Evolutionary conservation across 2,113 vertebrate species (phyloP), one percentile per base, ranked within the genome.

Genomic region (Clarias batrachus): DNA sequence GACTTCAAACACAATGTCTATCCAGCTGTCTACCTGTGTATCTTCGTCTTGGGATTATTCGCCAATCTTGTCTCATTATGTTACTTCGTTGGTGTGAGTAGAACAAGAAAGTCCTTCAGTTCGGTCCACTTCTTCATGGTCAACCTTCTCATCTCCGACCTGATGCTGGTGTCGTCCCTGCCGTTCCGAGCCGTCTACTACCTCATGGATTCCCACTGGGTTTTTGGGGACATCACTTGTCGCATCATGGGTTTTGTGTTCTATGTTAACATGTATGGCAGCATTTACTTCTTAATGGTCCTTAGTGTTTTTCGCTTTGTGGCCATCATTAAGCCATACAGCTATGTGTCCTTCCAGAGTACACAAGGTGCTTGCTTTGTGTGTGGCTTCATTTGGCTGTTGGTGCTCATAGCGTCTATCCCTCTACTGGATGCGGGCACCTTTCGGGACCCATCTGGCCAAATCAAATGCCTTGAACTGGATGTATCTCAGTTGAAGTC

Each of bases 181-280:
- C 96, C 96, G 0, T 94, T 96, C 77, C 88, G 93, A 27, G 93
- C 90, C 3, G 73, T 90, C 0, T 96, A 96, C 89, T 96, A 94
- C 60, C 87, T 95, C 13, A 79, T 91, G 91, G 83, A 90, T 12
- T 93, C 90, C 0, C 9, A 1, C 0, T 96, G 95, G 96, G 57
- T 92, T 77, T 96, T 95, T 82, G 93, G 95, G 0, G 93, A 95
- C n/a, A 0, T 87, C 1, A 0, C 81, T 25, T 96, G 96, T 91
- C 93, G 94, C 82, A 87, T 96, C 77, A 90, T 95, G 89, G 94
- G 94, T 37, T 97, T 94, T 14, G 85, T 89, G 17, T 87, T 96
- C 33, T 96, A 96, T 0, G 87, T 94, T 83, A 96, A 96, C 84
- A 96, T 96, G 95, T 96, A 96, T 56, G 92, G 94, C 88, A 96